Percentiles rank a stretch among this genome's conserved stretches.
phyloP scores from a whole-genome alignment of 2,888 invertebrate genomes.

The Parelbella ahira region DNA sequence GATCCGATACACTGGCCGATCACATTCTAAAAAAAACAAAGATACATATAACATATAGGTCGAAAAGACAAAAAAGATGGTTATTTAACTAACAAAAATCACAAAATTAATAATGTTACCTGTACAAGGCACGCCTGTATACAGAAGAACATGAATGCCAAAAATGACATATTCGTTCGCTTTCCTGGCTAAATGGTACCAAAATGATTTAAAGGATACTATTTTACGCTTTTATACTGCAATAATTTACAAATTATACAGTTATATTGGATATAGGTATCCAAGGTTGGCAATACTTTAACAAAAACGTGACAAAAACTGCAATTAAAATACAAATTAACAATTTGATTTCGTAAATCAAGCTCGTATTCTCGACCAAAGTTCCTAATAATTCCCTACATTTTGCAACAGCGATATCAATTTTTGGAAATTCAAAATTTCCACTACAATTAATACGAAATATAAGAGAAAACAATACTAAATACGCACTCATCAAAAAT shows the following conservation, averaged over 20 bases:
- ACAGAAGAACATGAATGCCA: conserved; percentile 36
- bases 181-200: conserved; percentile 1
- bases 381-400: too few species aligned
- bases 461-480: too few species aligned
- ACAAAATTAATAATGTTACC: conserved; percentile 32
- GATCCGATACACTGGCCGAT: conserved; percentile 1
- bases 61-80: too few species aligned
- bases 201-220: conserved; percentile 1
- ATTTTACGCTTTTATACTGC: conserved; percentile 8
- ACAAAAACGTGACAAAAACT: conserved; percentile 10
- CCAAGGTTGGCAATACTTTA: conserved; percentile 3
- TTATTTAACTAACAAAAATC: neutral
- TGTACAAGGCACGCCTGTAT: conserved; percentile 41
- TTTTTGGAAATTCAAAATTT: too few species aligned
- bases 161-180: conserved; percentile 30
- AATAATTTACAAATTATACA: too few species aligned
- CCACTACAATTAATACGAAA: too few species aligned
- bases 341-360: conserved; percentile 2
- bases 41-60: too few species aligned
- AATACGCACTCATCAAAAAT: too few species aligned
- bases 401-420: too few species aligned
- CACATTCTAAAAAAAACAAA: conserved; percentile 3
- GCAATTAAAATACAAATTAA: conserved; percentile 3
- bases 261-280: too few species aligned
- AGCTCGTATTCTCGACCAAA: too few species aligned